Base-by-base conservation (phyloP, 2,113 vertebrate genomes). In the Rhodinocichla rosea region DNA sequence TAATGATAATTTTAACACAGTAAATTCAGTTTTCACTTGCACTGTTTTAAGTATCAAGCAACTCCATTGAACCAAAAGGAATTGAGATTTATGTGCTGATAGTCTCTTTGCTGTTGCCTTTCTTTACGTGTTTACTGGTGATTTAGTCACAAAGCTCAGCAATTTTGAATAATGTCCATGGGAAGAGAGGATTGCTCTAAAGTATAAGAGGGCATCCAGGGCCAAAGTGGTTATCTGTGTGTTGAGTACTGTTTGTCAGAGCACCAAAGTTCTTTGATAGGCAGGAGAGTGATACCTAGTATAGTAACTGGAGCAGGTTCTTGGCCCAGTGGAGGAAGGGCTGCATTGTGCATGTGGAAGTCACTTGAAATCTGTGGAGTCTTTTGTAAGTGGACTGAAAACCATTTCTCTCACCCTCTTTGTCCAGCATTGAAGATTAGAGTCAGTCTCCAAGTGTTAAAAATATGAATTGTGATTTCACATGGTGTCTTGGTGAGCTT, bases 231-330 rank as follows among this genome's bases (percentile, higher is more conserved):
- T 57, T 93, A 57, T 60, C 74, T 87, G 24, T 73, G 32, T 87
- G 80, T 53, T 76, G 74, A 80, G 45, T 32, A 50, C 39, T 73
- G 32, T 35, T 83, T 94, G 50, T 93, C 44, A 83, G 75, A 65
- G 75, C 15, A 39, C 28, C 3, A 3, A 40, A 32, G 56, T 40
- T 68, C 42, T 67, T 1, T 56, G 62, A 50, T 6, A 40, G 75
- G 35, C 2, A 1, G 45, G 50, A 56, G 59, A 53, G 26, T 11
- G 75, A 49, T 44, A 32, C 21, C 17, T 10, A 63, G 52, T 59
- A 45, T 5, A 89, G 47, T 17, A 87, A 50, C 15, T 73, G 28
- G 33, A 85, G 57, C 26, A 30, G 15, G 37, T 27, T 70, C 28
- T 39, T 60, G 65, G 57, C 65, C 62, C 22, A 3, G 49, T 1